Conservation (phyloP, 2,888 invertebrate genomes). For the Cantharis lateralis region DNA sequence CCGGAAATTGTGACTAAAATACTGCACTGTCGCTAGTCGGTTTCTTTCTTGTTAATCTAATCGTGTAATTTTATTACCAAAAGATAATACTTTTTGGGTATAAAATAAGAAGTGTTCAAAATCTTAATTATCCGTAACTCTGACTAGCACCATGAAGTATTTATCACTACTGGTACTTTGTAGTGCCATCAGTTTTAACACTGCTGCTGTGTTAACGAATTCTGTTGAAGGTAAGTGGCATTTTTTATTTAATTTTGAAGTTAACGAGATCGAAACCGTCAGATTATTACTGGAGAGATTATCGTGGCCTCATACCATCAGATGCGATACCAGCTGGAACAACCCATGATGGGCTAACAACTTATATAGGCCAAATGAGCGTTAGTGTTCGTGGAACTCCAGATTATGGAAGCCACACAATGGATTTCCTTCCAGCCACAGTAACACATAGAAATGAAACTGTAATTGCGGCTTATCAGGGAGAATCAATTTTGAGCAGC, state of each 20-base stretch:
- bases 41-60: neutral
- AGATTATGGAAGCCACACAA: neutral
- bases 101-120: neutral
- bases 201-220: neutral
- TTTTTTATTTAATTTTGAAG: neutral
- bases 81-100: neutral
- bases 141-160: neutral
- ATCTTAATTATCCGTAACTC: neutral
- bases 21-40: neutral
- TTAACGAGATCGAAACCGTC: neutral
- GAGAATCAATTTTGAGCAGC: neutral
- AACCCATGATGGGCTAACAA: neutral
- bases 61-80: neutral
- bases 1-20: neutral
- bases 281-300: constrained; percentile 1
- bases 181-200: neutral
- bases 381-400: neutral
- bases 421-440: neutral
- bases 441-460: neutral
- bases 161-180: neutral
- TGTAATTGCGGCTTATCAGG: neutral
- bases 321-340: neutral
- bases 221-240: neutral
- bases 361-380: neutral
- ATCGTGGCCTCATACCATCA: neutral